phyloP scores from a whole-genome alignment of 2,113 vertebrate genomes.

The Takifugu flavidus region DNA sequence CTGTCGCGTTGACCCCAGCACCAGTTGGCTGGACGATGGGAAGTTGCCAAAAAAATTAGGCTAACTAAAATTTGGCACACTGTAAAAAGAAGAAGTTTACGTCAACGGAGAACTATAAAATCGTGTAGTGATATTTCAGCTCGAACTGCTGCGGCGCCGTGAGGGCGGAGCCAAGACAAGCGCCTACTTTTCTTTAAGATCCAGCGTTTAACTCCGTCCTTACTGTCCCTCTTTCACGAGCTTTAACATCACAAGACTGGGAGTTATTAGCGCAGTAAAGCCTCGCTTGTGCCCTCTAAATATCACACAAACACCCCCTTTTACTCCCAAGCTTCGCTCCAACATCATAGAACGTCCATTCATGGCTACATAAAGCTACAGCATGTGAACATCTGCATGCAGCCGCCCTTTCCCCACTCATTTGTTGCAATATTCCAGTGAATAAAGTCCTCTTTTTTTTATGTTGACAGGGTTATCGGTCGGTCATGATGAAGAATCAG shows the following conservation, averaged over 20 bases:
- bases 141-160: too few species aligned
- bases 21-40: too few species aligned
- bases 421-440: not conserved
- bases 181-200: too few species aligned
- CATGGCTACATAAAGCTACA: slow-evolving; percentile 38
- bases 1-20: not conserved
- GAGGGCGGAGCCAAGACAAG: too few species aligned
- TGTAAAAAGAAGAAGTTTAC: too few species aligned
- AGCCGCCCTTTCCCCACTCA: slow-evolving; percentile 15
- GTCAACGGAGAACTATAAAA: not conserved
- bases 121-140: not conserved
- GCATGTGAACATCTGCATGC: slow-evolving; percentile 42
- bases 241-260: slow-evolving; percentile 25
- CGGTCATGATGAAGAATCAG: slow-evolving; percentile 34
- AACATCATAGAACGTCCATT: slow-evolving; percentile 15
- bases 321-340: slow-evolving; percentile 24
- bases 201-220: too few species aligned
- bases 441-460: not conserved
- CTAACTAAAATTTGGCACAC: too few species aligned
- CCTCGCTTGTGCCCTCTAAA: slow-evolving; percentile 42
- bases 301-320: slow-evolving; percentile 30
- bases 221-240: slow-evolving; percentile 11
- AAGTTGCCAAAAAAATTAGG: too few species aligned
- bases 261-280: slow-evolving; percentile 46
- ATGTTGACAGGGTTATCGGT: slow-evolving; percentile 19